A percentile compares a stretch with the other conserved stretches of the same genome.
These are phyloP conservation scores for Acrocephalus scirpaceus DNA, from an alignment of 2,797 vertebrate species.

Conservation along the genomic window DNA sequence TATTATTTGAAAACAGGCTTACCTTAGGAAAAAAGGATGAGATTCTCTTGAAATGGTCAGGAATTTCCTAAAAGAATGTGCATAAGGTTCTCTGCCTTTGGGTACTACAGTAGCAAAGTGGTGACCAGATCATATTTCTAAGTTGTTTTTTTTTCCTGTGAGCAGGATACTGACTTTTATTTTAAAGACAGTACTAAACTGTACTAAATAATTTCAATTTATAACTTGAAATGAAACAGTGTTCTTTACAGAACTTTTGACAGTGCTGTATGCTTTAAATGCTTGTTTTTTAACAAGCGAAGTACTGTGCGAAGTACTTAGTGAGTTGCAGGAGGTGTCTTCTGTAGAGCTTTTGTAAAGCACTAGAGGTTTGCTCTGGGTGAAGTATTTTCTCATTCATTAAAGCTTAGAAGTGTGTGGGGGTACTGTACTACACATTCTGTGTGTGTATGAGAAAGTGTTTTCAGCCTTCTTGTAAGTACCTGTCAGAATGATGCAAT, in stretches of 20 bases:
- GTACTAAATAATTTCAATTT: neutral
- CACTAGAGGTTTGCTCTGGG: neutral
- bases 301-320: neutral
- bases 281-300: neutral
- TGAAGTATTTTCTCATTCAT: neutral
- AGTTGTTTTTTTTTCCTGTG: fast-evolving
- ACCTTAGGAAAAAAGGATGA: neutral
- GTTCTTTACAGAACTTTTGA: neutral
- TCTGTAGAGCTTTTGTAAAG: neutral
- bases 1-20: neutral
- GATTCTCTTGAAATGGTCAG: neutral
- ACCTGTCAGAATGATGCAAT: neutral
- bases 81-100: neutral
- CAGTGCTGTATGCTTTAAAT: neutral
- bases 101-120: neutral
- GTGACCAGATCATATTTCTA: neutral
- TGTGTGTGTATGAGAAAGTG: neutral
- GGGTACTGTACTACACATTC: neutral
- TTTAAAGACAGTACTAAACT: neutral
- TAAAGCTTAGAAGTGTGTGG: neutral
- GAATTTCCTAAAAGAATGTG: neutral
- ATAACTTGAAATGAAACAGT: neutral
- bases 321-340: neutral
- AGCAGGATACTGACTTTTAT: neutral
- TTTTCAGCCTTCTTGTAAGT: neutral